Conservation (phyloP, 2,797 vertebrate genomes). For the Hapalemur alaotrensis region DNA sequence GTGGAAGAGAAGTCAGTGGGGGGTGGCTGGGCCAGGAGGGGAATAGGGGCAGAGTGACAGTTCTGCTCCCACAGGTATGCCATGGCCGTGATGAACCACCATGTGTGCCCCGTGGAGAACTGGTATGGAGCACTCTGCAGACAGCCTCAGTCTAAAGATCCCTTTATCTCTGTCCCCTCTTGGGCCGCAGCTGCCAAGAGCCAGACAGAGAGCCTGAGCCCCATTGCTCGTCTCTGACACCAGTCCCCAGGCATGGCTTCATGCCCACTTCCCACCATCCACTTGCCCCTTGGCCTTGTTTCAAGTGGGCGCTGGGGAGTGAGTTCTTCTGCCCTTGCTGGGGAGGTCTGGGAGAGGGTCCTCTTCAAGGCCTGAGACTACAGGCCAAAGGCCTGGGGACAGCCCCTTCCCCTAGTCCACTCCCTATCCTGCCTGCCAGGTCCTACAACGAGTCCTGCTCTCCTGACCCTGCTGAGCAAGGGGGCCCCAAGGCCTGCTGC, state of each 20-base stretch:
- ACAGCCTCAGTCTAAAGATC: slow-evolving; percentile 63
- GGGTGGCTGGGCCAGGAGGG: not conserved
- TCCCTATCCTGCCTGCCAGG: slow-evolving; percentile 78
- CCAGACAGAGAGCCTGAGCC: slow-evolving; percentile 40
- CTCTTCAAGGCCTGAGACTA: not conserved
- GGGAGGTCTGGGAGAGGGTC: slow-evolving; percentile 41
- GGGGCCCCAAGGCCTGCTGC: slow-evolving; percentile 94
- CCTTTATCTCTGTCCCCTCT: slow-evolving; percentile 67
- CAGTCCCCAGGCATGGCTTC: slow-evolving; percentile 60
- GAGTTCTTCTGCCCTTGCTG: not conserved
- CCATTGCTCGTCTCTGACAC: slow-evolving; percentile 39
- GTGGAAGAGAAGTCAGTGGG: not conserved
- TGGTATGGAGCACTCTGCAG: slow-evolving; percentile 86
- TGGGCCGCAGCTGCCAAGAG: slow-evolving; percentile 28
- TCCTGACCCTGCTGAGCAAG: slow-evolving; percentile 89
- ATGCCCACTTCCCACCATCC: slow-evolving; percentile 25
- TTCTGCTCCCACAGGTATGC: slow-evolving; percentile 88
- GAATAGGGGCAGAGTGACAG: not conserved
- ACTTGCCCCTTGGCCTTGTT: slow-evolving; percentile 31
- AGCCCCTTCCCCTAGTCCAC: slow-evolving; percentile 11
- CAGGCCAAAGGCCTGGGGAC: not conserved
- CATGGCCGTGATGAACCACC: slow-evolving; percentile 97
- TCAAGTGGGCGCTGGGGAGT: not conserved
- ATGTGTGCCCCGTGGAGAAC: slow-evolving; percentile 96
- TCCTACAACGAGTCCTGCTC: slow-evolving; percentile 93